Percentiles rank a stretch among this genome's conserved stretches.
phyloP scores from a whole-genome alignment of 2,113 vertebrate genomes.

The Morone saxatilis region DNA sequence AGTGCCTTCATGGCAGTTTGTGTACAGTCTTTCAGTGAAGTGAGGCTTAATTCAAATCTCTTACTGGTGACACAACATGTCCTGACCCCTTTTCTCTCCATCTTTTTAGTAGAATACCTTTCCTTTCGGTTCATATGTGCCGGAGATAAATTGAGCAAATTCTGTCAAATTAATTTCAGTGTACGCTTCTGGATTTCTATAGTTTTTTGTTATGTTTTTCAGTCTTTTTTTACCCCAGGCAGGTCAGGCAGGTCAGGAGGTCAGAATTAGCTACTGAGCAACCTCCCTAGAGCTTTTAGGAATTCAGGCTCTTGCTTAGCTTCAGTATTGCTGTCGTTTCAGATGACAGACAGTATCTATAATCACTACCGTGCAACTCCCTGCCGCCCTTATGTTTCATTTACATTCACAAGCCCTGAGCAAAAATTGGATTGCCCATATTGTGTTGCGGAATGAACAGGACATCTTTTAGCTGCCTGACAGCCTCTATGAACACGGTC shows the following conservation, averaged over 20 bases:
- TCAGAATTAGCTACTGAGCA: not conserved
- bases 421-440: conserved; percentile 3
- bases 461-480: conserved; percentile 23
- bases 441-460: conserved; percentile 26
- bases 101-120: conserved; percentile 10
- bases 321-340: conserved; percentile 13
- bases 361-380: not conserved
- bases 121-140: not conserved
- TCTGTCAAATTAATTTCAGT: not conserved
- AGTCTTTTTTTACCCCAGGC: not conserved
- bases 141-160: not conserved
- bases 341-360: not conserved
- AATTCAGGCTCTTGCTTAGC: not conserved
- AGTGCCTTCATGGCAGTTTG: conserved; percentile 1
- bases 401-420: not conserved
- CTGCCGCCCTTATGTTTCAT: conserved; percentile 1
- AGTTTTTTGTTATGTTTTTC: not conserved
- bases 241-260: not conserved
- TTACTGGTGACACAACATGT: conserved; percentile 2
- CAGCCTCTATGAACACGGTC: conserved; percentile 9
- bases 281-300: not conserved
- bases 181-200: not conserved
- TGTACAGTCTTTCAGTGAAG: not conserved
- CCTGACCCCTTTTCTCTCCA: not conserved
- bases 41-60: conserved; percentile 6